A percentile compares a stretch with the other conserved stretches of the same genome.
Conservation (phyloP, 2,113 vertebrate species). For the Phalacrocorax carbo region DNA sequence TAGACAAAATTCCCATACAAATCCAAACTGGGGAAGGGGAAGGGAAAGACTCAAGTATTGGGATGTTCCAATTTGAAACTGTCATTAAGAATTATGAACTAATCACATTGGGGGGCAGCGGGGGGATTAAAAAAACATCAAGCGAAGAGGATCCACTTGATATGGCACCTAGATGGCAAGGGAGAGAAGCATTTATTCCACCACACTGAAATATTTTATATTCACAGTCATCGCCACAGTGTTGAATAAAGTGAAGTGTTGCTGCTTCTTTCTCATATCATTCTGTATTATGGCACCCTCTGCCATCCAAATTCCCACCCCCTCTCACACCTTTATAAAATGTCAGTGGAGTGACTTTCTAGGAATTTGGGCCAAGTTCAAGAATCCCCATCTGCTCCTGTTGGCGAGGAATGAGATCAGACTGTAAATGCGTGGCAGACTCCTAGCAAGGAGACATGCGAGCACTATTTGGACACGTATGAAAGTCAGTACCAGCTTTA, state of each 20-base stretch:
- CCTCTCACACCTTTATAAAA: constrained; percentile 37
- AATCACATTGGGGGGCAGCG: not conserved
- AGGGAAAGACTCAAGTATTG: not conserved
- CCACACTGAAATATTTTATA: not conserved
- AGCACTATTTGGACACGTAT: not conserved
- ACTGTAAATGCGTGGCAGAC: constrained; percentile 5
- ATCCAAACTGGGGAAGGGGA: not conserved
- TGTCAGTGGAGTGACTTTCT: constrained; percentile 35
- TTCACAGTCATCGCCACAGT: not conserved
- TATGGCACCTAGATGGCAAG: not conserved
- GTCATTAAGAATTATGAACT: not conserved
- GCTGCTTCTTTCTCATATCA: not conserved
- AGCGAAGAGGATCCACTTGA: not conserved
- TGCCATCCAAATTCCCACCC: constrained; percentile 1
- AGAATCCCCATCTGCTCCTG: constrained; percentile 41
- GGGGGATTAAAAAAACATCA: not conserved
- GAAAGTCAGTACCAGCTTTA: not conserved
- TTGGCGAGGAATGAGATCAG: constrained; percentile 17
- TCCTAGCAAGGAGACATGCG: not conserved
- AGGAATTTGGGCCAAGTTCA: constrained; percentile 55
- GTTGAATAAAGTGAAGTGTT: not conserved
- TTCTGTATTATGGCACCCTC: not conserved
- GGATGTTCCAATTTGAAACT: not conserved
- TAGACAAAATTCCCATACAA: not conserved
- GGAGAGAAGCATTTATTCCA: not conserved